Evolutionary conservation across 2,797 vertebrate species (phyloP).

Genomic region (Choloepus didactylus): DNA sequence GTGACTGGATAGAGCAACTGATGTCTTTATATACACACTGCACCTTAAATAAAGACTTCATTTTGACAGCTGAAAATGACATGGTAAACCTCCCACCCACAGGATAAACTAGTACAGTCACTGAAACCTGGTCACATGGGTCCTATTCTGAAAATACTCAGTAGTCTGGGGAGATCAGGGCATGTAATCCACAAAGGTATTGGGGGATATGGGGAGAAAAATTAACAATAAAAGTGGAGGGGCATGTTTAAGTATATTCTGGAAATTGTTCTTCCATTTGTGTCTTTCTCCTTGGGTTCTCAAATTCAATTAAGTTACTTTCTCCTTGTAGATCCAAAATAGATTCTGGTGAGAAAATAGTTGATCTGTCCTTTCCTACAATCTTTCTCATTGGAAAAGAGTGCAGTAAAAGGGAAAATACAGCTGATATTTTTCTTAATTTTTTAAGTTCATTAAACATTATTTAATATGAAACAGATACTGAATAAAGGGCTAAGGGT

Average conservation of each 20-base stretch:
- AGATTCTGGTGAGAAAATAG: background rate
- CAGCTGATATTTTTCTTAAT: background rate
- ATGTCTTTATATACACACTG: background rate
- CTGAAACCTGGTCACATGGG: background rate
- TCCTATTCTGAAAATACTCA: background rate
- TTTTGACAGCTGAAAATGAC: background rate
- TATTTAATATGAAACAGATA: background rate
- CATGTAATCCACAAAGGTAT: no score
- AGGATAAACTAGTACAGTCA: background rate
- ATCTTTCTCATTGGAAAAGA: background rate
- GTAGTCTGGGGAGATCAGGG: rapidly evolving
- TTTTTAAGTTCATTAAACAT: background rate
- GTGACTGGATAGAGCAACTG: background rate
- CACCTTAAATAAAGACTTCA: background rate
- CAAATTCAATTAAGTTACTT: background rate
- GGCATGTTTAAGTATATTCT: background rate
- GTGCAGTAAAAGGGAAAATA: background rate
- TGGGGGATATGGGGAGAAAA: background rate
- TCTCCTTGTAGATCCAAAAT: background rate
- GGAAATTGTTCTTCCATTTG: background rate
- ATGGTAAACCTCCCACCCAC: background rate
- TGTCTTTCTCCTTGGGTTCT: background rate
- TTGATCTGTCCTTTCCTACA: background rate
- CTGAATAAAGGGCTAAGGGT: background rate
- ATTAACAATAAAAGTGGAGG: background rate